A percentile compares a stretch with the other conserved stretches of the same genome.
Conservation (phyloP, 2,888 invertebrate genomes). For the Mythimna vitellina region DNA sequence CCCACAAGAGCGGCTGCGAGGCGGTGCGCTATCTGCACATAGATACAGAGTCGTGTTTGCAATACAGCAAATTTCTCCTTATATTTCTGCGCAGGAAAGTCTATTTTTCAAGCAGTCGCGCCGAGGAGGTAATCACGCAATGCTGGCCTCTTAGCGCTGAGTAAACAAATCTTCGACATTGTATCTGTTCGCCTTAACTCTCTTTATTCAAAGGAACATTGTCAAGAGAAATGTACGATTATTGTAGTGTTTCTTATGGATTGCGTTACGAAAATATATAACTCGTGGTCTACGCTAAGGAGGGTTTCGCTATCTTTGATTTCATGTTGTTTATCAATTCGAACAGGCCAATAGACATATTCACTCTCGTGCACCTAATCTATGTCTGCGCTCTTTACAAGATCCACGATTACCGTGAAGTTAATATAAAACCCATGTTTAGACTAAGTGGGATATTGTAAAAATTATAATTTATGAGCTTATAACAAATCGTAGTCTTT, state of each 20-base stretch:
- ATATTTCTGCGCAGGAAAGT: conserved; percentile 77
- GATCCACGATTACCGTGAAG: conserved; percentile 72
- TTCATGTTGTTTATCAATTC: conserved; percentile 87
- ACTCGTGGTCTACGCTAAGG: conserved; percentile 82
- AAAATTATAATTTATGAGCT: conserved; percentile 11
- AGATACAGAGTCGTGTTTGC: conserved; percentile 75
- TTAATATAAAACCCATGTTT: conserved; percentile 58
- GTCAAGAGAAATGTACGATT: conserved; percentile 90
- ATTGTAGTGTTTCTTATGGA: conserved; percentile 88
- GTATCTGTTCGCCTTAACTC: conserved; percentile 88
- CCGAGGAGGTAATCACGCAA: conserved; percentile 81
- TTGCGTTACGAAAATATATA: conserved; percentile 88
- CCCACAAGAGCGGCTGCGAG: conserved; percentile 76
- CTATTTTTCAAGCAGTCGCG: conserved; percentile 75
- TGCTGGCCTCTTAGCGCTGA: conserved; percentile 82
- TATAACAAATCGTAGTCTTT: conserved; percentile 1
- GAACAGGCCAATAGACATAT: conserved; percentile 84
- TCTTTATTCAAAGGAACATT: conserved; percentile 89
- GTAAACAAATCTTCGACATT: conserved; percentile 89
- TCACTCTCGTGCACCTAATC: conserved; percentile 78
- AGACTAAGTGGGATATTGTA: conserved; percentile 40
- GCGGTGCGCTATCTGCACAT: conserved; percentile 77
- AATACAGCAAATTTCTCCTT: conserved; percentile 74
- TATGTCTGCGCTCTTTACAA: conserved; percentile 78
- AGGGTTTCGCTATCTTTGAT: conserved; percentile 84